Conservation (phyloP, 2,888 invertebrate species). For the Magallana nippona region DNA sequence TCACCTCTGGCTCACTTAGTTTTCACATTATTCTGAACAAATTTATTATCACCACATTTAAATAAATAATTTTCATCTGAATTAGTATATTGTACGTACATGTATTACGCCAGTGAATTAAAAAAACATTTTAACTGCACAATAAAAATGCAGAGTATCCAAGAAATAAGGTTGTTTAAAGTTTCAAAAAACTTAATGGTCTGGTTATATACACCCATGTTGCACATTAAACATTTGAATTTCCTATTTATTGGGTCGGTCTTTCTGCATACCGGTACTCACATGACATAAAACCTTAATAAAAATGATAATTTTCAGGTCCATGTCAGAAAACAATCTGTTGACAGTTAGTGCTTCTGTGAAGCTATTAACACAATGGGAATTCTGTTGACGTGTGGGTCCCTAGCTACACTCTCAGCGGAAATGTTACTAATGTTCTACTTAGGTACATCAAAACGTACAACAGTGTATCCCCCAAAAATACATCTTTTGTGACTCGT, state of each 20-base stretch:
- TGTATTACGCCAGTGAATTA: no score
- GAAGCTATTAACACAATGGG: conserved; percentile 25
- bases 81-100: no score
- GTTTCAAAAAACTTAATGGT: no score
- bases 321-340: conserved; percentile 18
- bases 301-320: conserved; percentile 22
- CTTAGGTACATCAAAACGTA: conserved; percentile 27
- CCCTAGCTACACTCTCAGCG: conserved; percentile 10
- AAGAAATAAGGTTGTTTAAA: no score
- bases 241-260: conserved; percentile 1
- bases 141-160: no score
- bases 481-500: conserved; percentile 24
- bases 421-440: conserved; percentile 32
- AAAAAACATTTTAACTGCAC: no score
- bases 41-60: conserved; percentile 3
- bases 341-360: conserved; percentile 28
- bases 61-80: no score
- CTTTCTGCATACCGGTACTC: conserved; percentile 19
- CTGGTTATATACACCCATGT: neutral
- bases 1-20: neutral
- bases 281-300: conserved; percentile 20
- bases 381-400: conserved; percentile 18
- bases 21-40: neutral
- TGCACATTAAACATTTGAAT: neutral
- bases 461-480: conserved; percentile 17